Evolutionary conservation across 2,113 vertebrate genomes (phyloP), one percentile per base, ranked within the genome.

Genomic region (Neolamprologus kungweensis): DNA sequence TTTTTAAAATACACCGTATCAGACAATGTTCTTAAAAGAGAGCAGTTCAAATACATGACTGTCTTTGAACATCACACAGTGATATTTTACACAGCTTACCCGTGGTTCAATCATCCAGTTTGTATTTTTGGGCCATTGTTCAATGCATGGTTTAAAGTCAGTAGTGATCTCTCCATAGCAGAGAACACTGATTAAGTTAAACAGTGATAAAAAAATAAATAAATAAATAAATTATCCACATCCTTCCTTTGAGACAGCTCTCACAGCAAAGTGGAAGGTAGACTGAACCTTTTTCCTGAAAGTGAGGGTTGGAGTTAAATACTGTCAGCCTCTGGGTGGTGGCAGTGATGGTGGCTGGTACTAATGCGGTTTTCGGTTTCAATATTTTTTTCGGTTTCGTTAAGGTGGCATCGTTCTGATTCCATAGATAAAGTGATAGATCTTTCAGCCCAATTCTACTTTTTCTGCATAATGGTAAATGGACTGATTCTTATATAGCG

Each of bases 111-210:
- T 33, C 57, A 6, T 60, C 16, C 28, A 33, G 0, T 6, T 33
- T 51, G 2, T 1, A 10, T 2, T 5, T 51, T 5, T 2, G 16
- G 57, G 14, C 8, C 28, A 31, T 31, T 31, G 31, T 33, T 9
- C 17, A 31, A 4, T 7, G 57, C 28, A 60, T 17, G 13, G 13
- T 33, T 60, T 1, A 9, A 60, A 60, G 26, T 60, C 13, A 4
- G 26, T 9, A 17, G 13, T 33, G 57, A 60, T 9, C 2, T 60
- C 5, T 31, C 7, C 14, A 60, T 17, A 31, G 14, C 1, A 16
- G 1, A 17, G 0, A 9, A 3, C 13, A 17, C 4, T 2, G 7
- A 58, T 3, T 2, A 26, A 14, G 0, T 2, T 21, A 1, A 11
- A 10, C 6, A 16, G 11, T 7, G 3, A 28, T 8, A 0, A 3